Conservation (phyloP, 2,113 vertebrate genomes). For the Grallaria varia region DNA sequence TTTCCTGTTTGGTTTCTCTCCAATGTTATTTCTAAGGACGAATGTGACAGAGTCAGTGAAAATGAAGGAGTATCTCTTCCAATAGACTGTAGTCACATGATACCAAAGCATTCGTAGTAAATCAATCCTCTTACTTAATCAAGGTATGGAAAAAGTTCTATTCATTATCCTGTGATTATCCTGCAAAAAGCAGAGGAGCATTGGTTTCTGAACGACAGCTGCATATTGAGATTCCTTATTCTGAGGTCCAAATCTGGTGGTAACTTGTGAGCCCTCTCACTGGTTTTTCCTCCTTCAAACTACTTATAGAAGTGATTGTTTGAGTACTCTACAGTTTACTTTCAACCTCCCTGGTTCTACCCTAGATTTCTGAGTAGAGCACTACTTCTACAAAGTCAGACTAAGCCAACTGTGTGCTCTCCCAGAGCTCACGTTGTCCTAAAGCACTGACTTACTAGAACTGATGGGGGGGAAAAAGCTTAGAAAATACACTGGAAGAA, state of each 20-base stretch:
- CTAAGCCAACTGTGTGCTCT: background rate
- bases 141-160: background rate
- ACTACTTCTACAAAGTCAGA: background rate
- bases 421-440: background rate
- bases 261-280: background rate
- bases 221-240: background rate
- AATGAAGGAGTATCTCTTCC: background rate
- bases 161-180: background rate
- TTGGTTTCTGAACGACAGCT: background rate
- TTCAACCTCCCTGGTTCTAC: background rate
- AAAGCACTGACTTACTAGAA: background rate
- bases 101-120: background rate
- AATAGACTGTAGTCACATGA: background rate
- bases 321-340: background rate
- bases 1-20: background rate
- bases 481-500: background rate
- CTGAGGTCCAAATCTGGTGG: background rate
- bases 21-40: background rate
- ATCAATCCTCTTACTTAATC: background rate
- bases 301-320: background rate
- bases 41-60: background rate
- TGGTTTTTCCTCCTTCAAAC: background rate
- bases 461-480: background rate
- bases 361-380: background rate
- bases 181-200: background rate